phyloP scores from a whole-genome alignment of 1,140 invertebrate genomes.

The Diabrotica undecimpunctata region DNA sequence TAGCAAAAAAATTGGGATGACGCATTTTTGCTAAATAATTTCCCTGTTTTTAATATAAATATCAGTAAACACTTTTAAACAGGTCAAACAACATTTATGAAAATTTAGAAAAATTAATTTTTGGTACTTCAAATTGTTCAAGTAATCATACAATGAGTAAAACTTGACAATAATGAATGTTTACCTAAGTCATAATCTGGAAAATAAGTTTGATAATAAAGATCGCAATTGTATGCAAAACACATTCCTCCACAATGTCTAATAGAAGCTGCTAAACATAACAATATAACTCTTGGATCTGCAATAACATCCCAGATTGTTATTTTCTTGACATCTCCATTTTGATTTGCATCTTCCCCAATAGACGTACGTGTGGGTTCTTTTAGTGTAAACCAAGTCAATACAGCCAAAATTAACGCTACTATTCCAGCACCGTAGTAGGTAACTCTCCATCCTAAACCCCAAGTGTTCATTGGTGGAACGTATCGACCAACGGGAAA shows the following conservation, averaged over 20 bases:
- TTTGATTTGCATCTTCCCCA: conserved; percentile 55
- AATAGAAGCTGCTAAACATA: conserved; percentile 83
- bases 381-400: conserved; percentile 72
- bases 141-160: too few relatives aligned
- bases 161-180: conserved; percentile 26
- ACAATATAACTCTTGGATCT: conserved; percentile 73
- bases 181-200: conserved; percentile 81
- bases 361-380: conserved; percentile 74
- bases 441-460: conserved; percentile 82
- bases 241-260: conserved; percentile 87
- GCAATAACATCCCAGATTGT: conserved; percentile 67
- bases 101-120: too few relatives aligned
- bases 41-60: too few relatives aligned
- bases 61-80: too few relatives aligned
- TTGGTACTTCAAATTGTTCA: too few relatives aligned
- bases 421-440: conserved; percentile 82
- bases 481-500: conserved; percentile 89
- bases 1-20: too few relatives aligned
- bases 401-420: conserved; percentile 67
- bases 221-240: conserved; percentile 85
- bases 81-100: too few relatives aligned
- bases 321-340: conserved; percentile 48
- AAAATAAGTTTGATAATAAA: conserved; percentile 83
- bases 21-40: too few relatives aligned
- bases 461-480: conserved; percentile 71